Conservation (phyloP, 1,140 invertebrate species). For the Drosophila hydei region DNA sequence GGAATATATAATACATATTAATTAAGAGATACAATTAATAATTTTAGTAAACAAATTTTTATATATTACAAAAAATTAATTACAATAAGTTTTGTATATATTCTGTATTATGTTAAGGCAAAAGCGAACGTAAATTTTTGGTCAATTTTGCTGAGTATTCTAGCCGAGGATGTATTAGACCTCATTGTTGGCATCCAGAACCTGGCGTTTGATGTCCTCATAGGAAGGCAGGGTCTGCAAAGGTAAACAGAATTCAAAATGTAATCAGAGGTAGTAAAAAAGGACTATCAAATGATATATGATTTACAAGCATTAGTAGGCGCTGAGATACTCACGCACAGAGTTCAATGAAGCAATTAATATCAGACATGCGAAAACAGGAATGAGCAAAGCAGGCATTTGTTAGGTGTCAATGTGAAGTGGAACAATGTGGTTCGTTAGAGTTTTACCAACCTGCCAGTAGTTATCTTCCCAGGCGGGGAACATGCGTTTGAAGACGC, state of each 20-base stretch:
- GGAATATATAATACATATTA: neutral
- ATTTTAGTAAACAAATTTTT: conserved; percentile 25
- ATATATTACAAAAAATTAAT: conserved; percentile 39
- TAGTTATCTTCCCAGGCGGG: conserved; percentile 87
- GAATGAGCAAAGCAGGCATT: conserved; percentile 21
- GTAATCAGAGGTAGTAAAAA: neutral
- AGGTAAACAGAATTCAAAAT: neutral
- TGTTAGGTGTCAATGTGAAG: conserved; percentile 16
- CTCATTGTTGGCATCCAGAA: conserved; percentile 70
- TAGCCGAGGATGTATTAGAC: conserved; percentile 36
- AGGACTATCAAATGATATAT: neutral
- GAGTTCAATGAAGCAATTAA: conserved; percentile 22
- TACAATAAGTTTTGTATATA: conserved; percentile 27
- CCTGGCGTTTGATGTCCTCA: conserved; percentile 64
- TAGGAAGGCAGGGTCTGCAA: conserved; percentile 58
- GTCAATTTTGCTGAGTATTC: conserved; percentile 66
- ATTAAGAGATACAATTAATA: neutral
- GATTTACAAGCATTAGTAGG: conserved; percentile 13
- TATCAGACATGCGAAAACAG: conserved; percentile 14
- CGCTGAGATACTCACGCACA: conserved; percentile 47
- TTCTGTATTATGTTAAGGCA: conserved; percentile 23
- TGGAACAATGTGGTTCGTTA: neutral
- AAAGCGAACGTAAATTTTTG: conserved; percentile 63
- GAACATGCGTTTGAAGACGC: conserved; percentile 88
- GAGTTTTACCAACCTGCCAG: conserved; percentile 85